Evolutionary conservation across 1,140 invertebrate species (phyloP).

Genomic region (Pseudomyrmex concolor): DNA sequence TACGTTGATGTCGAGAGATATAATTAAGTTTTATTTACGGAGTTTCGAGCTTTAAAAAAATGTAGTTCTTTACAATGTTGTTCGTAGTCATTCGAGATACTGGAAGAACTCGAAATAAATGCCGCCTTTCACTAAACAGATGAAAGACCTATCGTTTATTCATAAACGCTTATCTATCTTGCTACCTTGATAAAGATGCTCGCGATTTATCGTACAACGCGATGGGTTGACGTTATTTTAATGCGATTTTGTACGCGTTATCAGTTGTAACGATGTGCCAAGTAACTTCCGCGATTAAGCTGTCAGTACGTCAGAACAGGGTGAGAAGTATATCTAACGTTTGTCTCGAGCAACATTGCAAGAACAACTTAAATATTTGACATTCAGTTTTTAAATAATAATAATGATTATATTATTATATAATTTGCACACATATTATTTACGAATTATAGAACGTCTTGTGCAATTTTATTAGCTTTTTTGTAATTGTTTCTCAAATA

Average conservation of each 20-base stretch:
- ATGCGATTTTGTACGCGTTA: constrained; percentile 21
- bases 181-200: neutral
- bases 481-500: neutral
- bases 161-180: constrained; percentile 17
- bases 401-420: neutral
- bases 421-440: neutral
- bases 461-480: neutral
- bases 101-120: constrained; percentile 20
- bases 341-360: constrained; percentile 3
- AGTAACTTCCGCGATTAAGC: constrained; percentile 45
- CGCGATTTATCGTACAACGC: constrained; percentile 20
- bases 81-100: neutral
- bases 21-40: constrained; percentile 17
- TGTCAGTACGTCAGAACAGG: constrained; percentile 33
- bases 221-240: constrained; percentile 18
- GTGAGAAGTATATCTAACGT: constrained; percentile 3
- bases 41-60: constrained; percentile 14
- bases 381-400: constrained; percentile 21
- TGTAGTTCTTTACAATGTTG: neutral
- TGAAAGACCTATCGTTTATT: neutral
- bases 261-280: constrained; percentile 23
- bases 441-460: neutral
- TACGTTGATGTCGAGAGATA: constrained; percentile 4
- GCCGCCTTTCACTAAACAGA: neutral
- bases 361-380: constrained; percentile 18